Base-by-base conservation (phyloP, 2,888 invertebrate species). In the Iphiclides podalirius region DNA sequence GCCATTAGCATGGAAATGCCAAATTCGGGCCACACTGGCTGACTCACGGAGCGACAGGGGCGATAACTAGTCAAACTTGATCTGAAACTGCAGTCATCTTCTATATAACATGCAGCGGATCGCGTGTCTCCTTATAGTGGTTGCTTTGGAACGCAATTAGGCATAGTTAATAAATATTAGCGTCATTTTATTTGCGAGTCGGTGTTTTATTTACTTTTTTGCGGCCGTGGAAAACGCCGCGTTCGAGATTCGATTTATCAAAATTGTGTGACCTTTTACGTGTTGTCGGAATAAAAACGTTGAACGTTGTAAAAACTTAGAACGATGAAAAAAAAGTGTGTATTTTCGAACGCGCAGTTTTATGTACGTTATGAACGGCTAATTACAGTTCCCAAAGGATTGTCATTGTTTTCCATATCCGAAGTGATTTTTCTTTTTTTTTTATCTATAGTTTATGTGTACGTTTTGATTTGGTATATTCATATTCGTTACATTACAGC, bases 1-100 rank as follows among this genome's bases (percentile, higher is more conserved):
- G 73, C 63, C 69, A 77, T 83, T 83, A 82, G 75, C 80, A 64
- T 66, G 67, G 66, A 66, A 68, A 75, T 67, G 77, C 72, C 73
- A 72, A 67, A 77, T 74, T 72, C 60, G 65, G 72, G 65, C 64
- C 67, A 60, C 63, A 58, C 60, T 72, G 73, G 70, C 63, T 77
- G 44, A 44, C 44, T 49, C 43, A 49, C 72, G 74, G 66, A 65
- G 72, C 66, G 74, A 78, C 74, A 75, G 52, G 61, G 51, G 40
- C 41, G 28, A 40, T 44, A 52, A 58, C 66, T 64, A 64, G 17
- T 38, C n/a, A 50, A 50, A 54, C 47, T 48, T 60, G 71, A 66
- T 26, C 68, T 50, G 52, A 58, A 53, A 52, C 47, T 39, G 52
- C 57, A 57, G 47, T 47, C 34, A n/a, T 47, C 35, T 20, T 23